phyloP scores from a whole-genome alignment of 2,888 invertebrate genomes.

The Steromphala cineraria region DNA sequence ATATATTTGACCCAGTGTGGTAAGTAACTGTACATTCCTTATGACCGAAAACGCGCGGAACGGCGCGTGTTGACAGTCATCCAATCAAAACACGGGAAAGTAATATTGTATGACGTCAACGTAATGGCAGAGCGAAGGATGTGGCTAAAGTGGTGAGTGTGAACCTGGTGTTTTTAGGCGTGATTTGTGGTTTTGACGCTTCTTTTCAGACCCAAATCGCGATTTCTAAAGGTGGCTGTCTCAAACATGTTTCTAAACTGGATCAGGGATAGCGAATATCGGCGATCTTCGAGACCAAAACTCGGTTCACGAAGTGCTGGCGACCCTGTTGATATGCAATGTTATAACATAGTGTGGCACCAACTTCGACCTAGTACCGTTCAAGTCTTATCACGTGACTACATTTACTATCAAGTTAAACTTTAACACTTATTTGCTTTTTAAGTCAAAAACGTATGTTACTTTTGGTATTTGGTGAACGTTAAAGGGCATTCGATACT shows the following conservation, averaged over 20 bases:
- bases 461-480: background rate
- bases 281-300: too few relatives aligned
- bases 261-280: too few relatives aligned
- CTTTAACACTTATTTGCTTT: too few relatives aligned
- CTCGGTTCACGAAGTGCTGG: background rate
- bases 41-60: constrained; percentile 14
- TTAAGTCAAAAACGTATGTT: too few relatives aligned
- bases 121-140: constrained; percentile 8
- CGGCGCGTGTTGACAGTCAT: constrained; percentile 20
- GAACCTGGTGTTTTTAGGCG: background rate
- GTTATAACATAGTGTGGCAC: background rate
- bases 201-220: background rate
- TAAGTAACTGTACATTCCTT: background rate
- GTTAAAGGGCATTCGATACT: background rate
- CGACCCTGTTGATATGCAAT: constrained; percentile 12
- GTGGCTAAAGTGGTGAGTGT: constrained; percentile 1
- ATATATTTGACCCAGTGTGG: background rate
- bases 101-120: constrained; percentile 17
- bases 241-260: too few relatives aligned
- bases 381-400: too few relatives aligned
- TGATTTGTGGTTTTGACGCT: background rate
- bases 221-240: too few relatives aligned
- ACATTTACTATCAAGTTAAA: too few relatives aligned
- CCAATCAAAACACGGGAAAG: constrained; percentile 19
- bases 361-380: background rate